Evolutionary conservation across 2,797 vertebrate genomes (phyloP).

Genomic region (Centroberyx gerrardi): DNA sequence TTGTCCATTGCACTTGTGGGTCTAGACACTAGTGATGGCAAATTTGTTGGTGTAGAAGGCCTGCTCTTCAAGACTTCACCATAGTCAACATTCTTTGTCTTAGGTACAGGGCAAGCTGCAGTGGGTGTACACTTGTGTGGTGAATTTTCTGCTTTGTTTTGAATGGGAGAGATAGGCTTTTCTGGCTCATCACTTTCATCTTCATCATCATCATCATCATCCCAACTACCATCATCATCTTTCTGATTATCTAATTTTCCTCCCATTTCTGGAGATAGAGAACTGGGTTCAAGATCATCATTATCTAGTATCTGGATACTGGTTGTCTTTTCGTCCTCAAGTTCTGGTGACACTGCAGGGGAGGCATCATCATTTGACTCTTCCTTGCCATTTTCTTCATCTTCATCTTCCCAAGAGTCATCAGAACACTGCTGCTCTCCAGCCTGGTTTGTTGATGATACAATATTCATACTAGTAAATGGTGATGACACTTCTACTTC

Average conservation of each 20-base stretch:
- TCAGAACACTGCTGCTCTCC: constrained; percentile 31
- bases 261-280: constrained; percentile 17
- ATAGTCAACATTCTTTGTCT: constrained; percentile 6
- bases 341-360: constrained; percentile 46
- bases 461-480: constrained; percentile 13
- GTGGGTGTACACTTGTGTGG: constrained; percentile 10
- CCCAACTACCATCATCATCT: constrained; percentile 60
- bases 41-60: not conserved
- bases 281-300: constrained; percentile 14
- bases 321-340: constrained; percentile 24
- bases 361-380: constrained; percentile 39
- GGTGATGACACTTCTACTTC: not conserved
- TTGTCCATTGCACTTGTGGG: not conserved
- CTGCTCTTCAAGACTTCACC: not conserved
- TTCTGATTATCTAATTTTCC: constrained; percentile 32
- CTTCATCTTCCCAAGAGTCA: constrained; percentile 34
- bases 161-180: not conserved
- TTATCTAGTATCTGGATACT: constrained; percentile 14
- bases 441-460: not conserved
- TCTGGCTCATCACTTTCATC: constrained; percentile 2
- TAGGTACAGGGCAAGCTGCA: constrained; percentile 1
- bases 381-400: constrained; percentile 29
- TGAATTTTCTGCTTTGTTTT: constrained; percentile 1
- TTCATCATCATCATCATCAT: constrained; percentile 61
- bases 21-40: constrained; percentile 1